Base-by-base conservation (phyloP, 92 coral and sea anemone genomes). In the Parazoanthus darwini region DNA sequence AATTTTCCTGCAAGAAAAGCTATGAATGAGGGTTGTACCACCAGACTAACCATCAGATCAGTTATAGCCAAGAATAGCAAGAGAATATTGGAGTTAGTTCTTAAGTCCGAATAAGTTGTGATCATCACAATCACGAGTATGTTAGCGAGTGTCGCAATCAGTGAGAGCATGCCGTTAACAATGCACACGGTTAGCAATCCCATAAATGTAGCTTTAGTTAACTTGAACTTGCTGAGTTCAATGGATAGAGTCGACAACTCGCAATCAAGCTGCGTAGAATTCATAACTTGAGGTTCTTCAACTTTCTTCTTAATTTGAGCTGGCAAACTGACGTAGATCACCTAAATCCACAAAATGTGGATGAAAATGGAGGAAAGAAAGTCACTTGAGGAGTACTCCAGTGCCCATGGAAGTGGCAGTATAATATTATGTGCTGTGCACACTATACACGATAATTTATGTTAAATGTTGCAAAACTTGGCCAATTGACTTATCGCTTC, bases 1-100 rank as follows among this genome's bases (percentile, higher is more conserved):
- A 89, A 29, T 82, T 89, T 89, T 18, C 88, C 91, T 6, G 88
- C 88, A 63, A 89, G 76, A 63, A 71, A 89, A 37, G 46, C 67
- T 5, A 76, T 75, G 39, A 89, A 89, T 2, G 91, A 70, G 2
- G 88, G 91, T 33, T 89, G 91, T 6, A 89, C 91, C 26, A 89
- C 88, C 54, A 89, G 16, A n/a, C 88, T 88, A 58, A 89, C 88
- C 4, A 82, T 18, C 0, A 82, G 54, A 65, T 89, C 88, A 20
- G 80, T 89, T 16, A 89, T 81, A 3, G 91, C 88, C 9, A 75
- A 65, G 23, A 80, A 58, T 50, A 89, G 77, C 35, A 89, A 59
- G 14, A 89, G 50, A 70, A 74, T 74, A 37, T 89, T 89, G 8
- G 84, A 63, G 23, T 71, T 51, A 58, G 78, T 89, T 4, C 50